These are phyloP conservation scores for Hybognathus amarus DNA, from an alignment of 2,797 vertebrate species.

Conservation along the genomic window DNA sequence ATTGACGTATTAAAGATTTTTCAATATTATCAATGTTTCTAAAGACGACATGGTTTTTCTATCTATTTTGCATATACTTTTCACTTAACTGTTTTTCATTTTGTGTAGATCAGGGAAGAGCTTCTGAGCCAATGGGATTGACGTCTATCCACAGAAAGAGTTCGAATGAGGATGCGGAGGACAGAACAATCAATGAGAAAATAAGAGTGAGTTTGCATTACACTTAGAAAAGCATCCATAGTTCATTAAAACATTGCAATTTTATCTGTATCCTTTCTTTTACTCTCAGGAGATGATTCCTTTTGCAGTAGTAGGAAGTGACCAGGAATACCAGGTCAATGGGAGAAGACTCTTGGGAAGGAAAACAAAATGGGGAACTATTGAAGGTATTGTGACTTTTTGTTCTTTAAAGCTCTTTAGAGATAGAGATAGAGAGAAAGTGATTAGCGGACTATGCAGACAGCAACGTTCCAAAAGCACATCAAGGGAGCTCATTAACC, in stretches of 20 bases:
- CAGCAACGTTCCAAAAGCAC: conserved; percentile 2
- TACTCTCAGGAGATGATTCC: conserved; percentile 94
- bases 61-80: neutral
- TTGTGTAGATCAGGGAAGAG: conserved; percentile 89
- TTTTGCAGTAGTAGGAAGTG: conserved; percentile 96
- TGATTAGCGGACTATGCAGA: conserved; percentile 25
- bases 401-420: neutral
- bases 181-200: conserved; percentile 93
- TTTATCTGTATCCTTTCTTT: neutral
- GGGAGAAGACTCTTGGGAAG: conserved; percentile 94
- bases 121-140: conserved; percentile 92
- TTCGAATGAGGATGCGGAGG: conserved; percentile 95
- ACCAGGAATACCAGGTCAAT: conserved; percentile 97
- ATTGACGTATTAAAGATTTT: neutral
- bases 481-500: conserved; percentile 33
- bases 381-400: conserved; percentile 85
- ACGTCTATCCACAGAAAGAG: conserved; percentile 95
- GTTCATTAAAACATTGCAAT: neutral
- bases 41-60: neutral
- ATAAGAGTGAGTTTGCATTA: conserved; percentile 86
- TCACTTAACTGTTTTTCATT: neutral
- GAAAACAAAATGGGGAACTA: conserved; percentile 98
- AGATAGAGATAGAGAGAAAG: neutral
- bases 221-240: neutral
- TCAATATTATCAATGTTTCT: neutral